phyloP scores from a whole-genome alignment of 2,888 invertebrate genomes.

The Yponomeuta plumbellus region DNA sequence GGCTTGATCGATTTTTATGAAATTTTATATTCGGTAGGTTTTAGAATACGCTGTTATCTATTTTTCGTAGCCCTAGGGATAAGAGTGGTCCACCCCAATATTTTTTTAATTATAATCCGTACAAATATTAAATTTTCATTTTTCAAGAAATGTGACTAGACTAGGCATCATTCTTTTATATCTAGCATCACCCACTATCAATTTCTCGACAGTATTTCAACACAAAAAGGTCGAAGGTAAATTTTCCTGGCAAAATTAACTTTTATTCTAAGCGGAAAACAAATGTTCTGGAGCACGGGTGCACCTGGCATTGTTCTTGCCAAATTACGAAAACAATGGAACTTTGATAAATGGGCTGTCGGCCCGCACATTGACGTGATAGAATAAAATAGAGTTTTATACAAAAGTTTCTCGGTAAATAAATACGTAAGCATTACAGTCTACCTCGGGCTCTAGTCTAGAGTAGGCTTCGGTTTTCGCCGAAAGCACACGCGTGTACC shows the following conservation, averaged over 20 bases:
- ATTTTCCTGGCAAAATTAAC: background rate
- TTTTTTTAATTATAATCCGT: too few species aligned
- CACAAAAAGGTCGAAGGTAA: background rate
- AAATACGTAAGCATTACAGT: background rate
- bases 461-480: too few species aligned
- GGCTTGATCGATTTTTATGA: too few species aligned
- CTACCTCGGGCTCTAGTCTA: background rate
- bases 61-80: too few species aligned
- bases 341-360: constrained; percentile 27
- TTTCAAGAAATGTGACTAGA: too few species aligned
- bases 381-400: constrained; percentile 24
- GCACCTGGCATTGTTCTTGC: background rate
- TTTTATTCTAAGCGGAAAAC: background rate
- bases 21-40: too few species aligned
- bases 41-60: too few species aligned
- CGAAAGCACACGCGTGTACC: too few species aligned
- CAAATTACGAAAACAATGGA: background rate
- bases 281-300: background rate
- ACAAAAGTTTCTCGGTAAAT: background rate
- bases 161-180: too few species aligned
- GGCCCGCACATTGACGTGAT: constrained; percentile 30
- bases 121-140: too few species aligned
- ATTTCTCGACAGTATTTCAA: background rate
- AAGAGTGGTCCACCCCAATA: too few species aligned
- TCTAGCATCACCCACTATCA: too few species aligned